phyloP scores from a whole-genome alignment of 2,797 vertebrate genomes.

The Siniperca obscura region DNA sequence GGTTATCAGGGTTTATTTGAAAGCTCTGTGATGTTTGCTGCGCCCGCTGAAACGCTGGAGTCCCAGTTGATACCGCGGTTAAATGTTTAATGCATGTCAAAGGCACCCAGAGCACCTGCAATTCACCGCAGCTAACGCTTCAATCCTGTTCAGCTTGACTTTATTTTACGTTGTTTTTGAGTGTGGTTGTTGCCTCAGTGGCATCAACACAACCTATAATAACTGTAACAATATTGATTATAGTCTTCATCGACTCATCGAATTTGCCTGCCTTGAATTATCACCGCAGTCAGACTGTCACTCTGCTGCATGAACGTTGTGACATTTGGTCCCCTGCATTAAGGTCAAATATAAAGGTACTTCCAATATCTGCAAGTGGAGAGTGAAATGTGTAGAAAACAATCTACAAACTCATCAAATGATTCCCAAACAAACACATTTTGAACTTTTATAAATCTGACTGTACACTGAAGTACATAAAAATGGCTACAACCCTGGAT shows the following conservation, averaged over 20 bases:
- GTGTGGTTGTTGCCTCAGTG: background rate
- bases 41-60: constrained; percentile 24
- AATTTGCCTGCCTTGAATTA: constrained; percentile 20
- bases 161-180: constrained; percentile 25
- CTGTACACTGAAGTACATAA: background rate
- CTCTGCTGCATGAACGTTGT: constrained; percentile 23
- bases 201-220: constrained; percentile 22
- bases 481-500: background rate
- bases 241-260: background rate
- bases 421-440: background rate
- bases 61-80: constrained; percentile 33
- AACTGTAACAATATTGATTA: constrained; percentile 41
- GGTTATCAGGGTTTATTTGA: constrained; percentile 55
- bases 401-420: background rate
- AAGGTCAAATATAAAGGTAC: constrained; percentile 16
- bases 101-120: constrained; percentile 5
- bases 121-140: constrained; percentile 31
- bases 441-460: background rate
- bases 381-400: constrained; percentile 1
- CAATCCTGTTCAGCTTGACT: constrained; percentile 20
- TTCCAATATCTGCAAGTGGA: constrained; percentile 5
- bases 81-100: constrained; percentile 52
- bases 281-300: background rate
- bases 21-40: constrained; percentile 53
- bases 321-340: constrained; percentile 39